phyloP scores from a whole-genome alignment of 2,888 invertebrate species.

The Drosophila austrosaltans region DNA sequence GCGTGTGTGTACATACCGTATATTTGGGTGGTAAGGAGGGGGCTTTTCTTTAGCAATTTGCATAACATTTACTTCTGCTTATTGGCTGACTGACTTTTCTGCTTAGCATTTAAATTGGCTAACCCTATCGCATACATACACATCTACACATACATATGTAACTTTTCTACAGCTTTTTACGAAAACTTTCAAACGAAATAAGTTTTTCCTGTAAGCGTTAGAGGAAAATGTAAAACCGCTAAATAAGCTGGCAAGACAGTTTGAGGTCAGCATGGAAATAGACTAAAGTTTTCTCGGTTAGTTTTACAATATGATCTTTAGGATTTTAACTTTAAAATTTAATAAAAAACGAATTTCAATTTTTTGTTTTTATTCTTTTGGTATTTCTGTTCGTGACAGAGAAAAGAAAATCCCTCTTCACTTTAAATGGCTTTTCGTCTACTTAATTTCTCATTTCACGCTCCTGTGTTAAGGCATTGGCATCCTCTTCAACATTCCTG shows the following conservation, averaged over 20 bases:
- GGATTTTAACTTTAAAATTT: not conserved
- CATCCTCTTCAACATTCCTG: not conserved
- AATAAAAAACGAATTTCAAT: not conserved
- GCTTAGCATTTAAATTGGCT: constrained; percentile 62
- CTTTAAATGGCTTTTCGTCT: not conserved
- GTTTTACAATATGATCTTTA: not conserved
- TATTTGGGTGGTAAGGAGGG: not conserved
- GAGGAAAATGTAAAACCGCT: not conserved
- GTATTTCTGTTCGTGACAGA: not conserved
- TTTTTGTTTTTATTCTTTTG: not conserved
- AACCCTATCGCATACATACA: constrained; percentile 14
- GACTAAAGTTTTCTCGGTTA: not conserved
- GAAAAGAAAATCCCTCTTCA: not conserved
- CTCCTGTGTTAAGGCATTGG: not conserved
- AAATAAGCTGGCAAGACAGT: constrained; percentile 1
- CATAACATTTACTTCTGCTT: constrained; percentile 58
- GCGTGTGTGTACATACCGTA: not conserved
- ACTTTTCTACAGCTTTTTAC: not conserved
- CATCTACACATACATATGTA: not conserved
- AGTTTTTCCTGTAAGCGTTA: not conserved
- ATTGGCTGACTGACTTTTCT: constrained; percentile 45
- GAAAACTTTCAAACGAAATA: constrained; percentile 13
- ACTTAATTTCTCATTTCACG: not conserved
- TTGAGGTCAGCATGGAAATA: not conserved
- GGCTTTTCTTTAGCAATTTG: constrained; percentile 47